A percentile compares a stretch with the other conserved stretches of the same genome.
phyloP scores from a whole-genome alignment of 2,797 vertebrate species.

The Pangasius krempfi region DNA sequence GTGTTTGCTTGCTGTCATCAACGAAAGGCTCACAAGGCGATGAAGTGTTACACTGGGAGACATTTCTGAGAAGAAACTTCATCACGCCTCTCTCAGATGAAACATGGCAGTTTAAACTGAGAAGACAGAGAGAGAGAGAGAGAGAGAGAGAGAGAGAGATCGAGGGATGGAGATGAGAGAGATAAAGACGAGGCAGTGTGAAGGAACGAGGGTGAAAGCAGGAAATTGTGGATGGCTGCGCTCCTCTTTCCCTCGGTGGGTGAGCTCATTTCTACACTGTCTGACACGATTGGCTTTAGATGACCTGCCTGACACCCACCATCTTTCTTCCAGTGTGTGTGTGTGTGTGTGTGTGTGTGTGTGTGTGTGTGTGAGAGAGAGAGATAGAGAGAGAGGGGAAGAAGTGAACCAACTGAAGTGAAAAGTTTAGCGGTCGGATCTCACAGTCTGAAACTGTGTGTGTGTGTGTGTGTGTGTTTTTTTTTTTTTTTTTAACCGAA shows the following conservation, averaged over 20 bases:
- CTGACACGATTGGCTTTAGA: constrained; percentile 43
- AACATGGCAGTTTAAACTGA: constrained; percentile 26
- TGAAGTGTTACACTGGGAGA: neutral
- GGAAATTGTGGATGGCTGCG: constrained; percentile 31
- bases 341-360: constrained; percentile 9
- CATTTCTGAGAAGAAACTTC: neutral
- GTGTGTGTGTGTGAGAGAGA: neutral
- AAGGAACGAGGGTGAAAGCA: constrained; percentile 12
- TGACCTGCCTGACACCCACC: constrained; percentile 37
- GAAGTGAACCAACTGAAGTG: neutral
- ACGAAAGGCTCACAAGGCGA: neutral
- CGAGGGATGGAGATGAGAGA: constrained; percentile 5
- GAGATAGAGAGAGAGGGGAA: neutral
- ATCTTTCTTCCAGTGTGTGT: neutral
- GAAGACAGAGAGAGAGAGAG: neutral
- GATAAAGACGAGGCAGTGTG: constrained; percentile 21
- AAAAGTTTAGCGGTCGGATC: neutral
- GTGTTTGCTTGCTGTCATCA: neutral
- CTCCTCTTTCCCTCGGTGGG: constrained; percentile 3
- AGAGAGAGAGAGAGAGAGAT: neutral
- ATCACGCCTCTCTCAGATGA: neutral
- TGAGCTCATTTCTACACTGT: constrained; percentile 31
- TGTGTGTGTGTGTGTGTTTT: neutral
- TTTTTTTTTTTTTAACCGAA: neutral
- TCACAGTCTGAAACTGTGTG: neutral